Percentiles rank a stretch among this genome's conserved stretches.
Evolutionary conservation across 2,113 vertebrate genomes (phyloP).

Genomic region (Crotalus tigris): DNA sequence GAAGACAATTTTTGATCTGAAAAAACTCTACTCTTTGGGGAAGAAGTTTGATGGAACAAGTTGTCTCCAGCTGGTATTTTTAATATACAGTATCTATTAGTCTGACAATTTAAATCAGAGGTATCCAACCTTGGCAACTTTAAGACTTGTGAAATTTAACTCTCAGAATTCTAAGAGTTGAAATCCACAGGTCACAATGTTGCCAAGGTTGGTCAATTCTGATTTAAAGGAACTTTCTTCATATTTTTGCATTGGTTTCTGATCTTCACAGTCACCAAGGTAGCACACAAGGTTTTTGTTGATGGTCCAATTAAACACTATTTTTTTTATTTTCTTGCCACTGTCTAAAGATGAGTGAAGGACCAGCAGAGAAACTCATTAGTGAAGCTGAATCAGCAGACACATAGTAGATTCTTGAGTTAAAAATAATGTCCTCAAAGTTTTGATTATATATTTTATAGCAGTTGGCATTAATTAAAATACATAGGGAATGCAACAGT

Average conservation of each 20-base stretch:
- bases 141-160: background rate
- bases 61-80: slow-evolving; percentile 17
- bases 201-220: background rate
- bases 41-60: background rate
- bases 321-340: slow-evolving; percentile 10
- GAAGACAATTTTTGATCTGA: background rate
- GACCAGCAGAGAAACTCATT: background rate
- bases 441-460: background rate
- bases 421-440: background rate
- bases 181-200: background rate
- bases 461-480: background rate
- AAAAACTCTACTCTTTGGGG: background rate
- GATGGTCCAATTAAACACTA: background rate
- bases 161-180: background rate
- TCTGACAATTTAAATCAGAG: slow-evolving; percentile 6
- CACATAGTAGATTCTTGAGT: background rate
- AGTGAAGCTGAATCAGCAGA: background rate
- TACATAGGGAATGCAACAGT: background rate
- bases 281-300: slow-evolving; percentile 21
- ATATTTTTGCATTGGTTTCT: background rate
- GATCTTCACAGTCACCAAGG: slow-evolving; percentile 22
- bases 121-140: background rate
- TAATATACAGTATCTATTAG: background rate
- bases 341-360: background rate
- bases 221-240: slow-evolving; percentile 1